Percentiles rank a stretch among this genome's conserved stretches.
Conservation (phyloP, 2,888 invertebrate species). For the Synergus laeviventris region DNA sequence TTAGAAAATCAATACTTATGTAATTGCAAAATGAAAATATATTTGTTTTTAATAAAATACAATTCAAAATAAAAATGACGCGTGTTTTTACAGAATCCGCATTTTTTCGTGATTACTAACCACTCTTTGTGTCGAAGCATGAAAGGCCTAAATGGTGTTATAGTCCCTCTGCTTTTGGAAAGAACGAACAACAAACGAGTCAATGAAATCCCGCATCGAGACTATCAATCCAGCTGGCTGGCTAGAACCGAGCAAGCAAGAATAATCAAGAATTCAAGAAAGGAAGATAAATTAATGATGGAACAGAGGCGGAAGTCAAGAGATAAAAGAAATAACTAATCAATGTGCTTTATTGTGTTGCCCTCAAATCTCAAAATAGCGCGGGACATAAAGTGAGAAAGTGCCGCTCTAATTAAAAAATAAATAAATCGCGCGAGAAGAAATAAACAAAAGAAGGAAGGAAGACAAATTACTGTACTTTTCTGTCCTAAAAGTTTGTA, state of each 20-base stretch:
- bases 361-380: constrained; percentile 31
- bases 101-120: constrained; percentile 5
- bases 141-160: not conserved
- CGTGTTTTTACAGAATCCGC: not conserved
- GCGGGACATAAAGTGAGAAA: not conserved
- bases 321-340: constrained; percentile 34
- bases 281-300: constrained; percentile 39
- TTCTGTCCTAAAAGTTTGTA: not conserved
- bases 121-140: constrained; percentile 4
- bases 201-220: constrained; percentile 26
- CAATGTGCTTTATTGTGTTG: constrained; percentile 13
- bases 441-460: not conserved
- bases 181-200: constrained; percentile 5
- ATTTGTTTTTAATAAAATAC: no score
- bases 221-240: not conserved
- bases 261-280: constrained; percentile 26
- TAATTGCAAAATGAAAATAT: no score
- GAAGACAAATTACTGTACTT: not conserved
- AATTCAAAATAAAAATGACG: not conserved
- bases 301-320: constrained; percentile 34
- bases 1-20: no score
- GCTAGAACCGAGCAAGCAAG: not conserved
- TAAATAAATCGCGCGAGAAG: not conserved
- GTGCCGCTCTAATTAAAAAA: constrained; percentile 18
- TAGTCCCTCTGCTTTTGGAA: constrained; percentile 22